phyloP scores from a whole-genome alignment of 2,113 vertebrate species.

The Prietella phreatophila region DNA sequence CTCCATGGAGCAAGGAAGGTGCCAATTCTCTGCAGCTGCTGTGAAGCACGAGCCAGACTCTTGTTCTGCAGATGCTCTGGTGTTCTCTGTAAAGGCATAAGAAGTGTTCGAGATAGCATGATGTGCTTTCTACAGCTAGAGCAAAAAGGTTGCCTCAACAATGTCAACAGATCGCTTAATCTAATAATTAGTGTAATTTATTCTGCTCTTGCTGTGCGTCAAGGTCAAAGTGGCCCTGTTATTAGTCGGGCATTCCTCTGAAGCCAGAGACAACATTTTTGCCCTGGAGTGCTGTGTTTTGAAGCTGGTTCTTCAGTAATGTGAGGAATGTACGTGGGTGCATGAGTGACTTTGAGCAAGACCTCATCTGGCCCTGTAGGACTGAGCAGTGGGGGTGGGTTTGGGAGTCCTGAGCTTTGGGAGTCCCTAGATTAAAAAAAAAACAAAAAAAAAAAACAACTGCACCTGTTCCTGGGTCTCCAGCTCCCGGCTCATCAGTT shows the following conservation, averaged over 20 bases:
- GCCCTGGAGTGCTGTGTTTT: conserved; percentile 66
- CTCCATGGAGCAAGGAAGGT: conserved; percentile 27
- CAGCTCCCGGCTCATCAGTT: conserved; percentile 79
- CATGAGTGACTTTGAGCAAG: conserved; percentile 46
- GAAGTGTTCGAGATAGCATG: conserved; percentile 3
- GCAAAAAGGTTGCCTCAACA: background rate
- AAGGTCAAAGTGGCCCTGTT: conserved; percentile 71
- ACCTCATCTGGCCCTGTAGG: conserved; percentile 24
- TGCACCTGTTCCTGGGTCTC: conserved; percentile 86
- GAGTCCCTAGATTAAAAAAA: conserved; percentile 8
- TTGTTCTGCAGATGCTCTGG: conserved; percentile 31
- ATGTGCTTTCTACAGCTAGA: background rate
- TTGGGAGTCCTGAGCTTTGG: background rate
- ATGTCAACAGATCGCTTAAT: conserved; percentile 1
- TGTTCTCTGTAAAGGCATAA: background rate
- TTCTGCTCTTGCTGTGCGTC: conserved; percentile 57
- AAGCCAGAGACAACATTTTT: conserved; percentile 68
- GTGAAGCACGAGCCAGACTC: conserved; percentile 10
- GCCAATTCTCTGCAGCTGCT: conserved; percentile 41
- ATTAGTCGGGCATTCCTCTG: conserved; percentile 68
- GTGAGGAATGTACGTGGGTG: conserved; percentile 68
- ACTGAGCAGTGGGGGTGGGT: conserved; percentile 6
- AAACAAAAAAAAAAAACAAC: background rate
- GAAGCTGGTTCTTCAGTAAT: conserved; percentile 73
- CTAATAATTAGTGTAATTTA: conserved; percentile 18